phyloP scores from a whole-genome alignment of 2,113 vertebrate species.

The Taxidea taxus region DNA sequence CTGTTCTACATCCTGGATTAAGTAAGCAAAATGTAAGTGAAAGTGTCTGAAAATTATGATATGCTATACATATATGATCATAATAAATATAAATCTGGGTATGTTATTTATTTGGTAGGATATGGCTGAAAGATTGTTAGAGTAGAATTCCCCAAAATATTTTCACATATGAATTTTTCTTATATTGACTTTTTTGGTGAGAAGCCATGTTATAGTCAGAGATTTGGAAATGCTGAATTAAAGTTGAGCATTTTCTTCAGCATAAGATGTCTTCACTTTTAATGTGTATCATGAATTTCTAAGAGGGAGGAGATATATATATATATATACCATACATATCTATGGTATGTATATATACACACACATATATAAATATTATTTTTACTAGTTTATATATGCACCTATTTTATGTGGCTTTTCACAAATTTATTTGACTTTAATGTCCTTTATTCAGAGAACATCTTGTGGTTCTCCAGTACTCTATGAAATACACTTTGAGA shows the following conservation, averaged over 20 bases:
- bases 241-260: neutral
- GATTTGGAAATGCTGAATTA: neutral
- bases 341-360: neutral
- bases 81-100: neutral
- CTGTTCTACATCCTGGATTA: neutral
- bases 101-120: neutral
- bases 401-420: conserved; percentile 7
- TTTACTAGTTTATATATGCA: neutral
- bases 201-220: neutral
- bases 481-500: neutral
- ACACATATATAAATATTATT: neutral
- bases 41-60: neutral
- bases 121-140: neutral
- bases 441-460: neutral
- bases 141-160: neutral
- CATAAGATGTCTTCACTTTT: neutral
- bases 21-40: neutral
- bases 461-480: neutral
- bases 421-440: neutral
- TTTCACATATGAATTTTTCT: neutral
- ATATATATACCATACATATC: neutral
- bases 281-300: neutral
- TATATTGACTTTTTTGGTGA: neutral
- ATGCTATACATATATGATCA: neutral
- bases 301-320: neutral